Evolutionary conservation across 2,797 vertebrate species (phyloP), one percentile per base, ranked within the genome.

Genomic region (Pipistrellus nathusii): DNA sequence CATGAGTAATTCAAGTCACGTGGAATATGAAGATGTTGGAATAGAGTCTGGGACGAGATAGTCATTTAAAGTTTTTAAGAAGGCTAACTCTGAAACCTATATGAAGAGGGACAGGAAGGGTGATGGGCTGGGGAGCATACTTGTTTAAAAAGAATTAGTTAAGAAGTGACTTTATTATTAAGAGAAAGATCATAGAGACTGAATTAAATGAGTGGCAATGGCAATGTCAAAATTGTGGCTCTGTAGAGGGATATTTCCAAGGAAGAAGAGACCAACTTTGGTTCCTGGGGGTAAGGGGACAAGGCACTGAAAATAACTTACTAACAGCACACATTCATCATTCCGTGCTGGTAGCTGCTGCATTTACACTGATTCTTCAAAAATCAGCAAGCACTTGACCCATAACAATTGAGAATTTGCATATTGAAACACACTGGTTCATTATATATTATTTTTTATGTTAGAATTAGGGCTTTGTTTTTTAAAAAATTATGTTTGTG

Each of bases 331-430:
- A 30, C 4, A 23, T 59, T 25, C 75, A 0, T 88, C 12, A 25
- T 68, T 87, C 18, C 71, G 48, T 12, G n/a, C 44, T 69, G 75
- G 53, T 30, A 55, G 21, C 25, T 69, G 1, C 72, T 9, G 9
- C 3, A 3, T 44, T 82, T 30, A 11, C 35, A 84, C 11, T 12
- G 1, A 59, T 46, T 69, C 27, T 69, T 55, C 38, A 62, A 62
- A 72, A 30, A 66, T 46, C 59, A 76, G 10, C 38, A 80, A 68
- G 10, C n/a, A 3, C 66, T 77, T 86, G 27, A 38, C 15, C 85
- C n/a, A 17, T 57, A 46, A 83, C 7, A 32, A 27, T 6, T 86
- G 82, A 90, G 18, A 88, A 68, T 88, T 73, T 90, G 15, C n/a
- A 4, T 69, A 64, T 57, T 59, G 46, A 72, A 90, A 66, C 82